These are phyloP conservation scores for Boleophthalmus pectinirostris DNA, from an alignment of 2,113 vertebrate genomes.

Conservation along the genomic window DNA sequence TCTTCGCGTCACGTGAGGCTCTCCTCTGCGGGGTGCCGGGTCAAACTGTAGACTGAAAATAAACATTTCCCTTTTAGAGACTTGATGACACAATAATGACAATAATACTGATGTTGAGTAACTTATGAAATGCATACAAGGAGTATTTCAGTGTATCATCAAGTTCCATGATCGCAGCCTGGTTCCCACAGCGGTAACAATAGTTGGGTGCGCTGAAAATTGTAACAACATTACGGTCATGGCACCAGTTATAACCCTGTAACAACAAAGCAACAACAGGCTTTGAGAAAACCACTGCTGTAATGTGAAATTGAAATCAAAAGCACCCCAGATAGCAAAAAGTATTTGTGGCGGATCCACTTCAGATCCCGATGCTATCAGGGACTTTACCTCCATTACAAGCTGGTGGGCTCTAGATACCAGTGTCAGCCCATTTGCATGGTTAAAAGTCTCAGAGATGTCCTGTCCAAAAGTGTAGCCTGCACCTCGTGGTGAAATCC, in stretches of 20 bases:
- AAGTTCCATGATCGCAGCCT: constrained; percentile 91
- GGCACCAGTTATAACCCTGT: constrained; percentile 82
- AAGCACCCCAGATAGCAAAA: no score
- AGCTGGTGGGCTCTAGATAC: constrained; percentile 98
- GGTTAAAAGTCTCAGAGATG: constrained; percentile 99
- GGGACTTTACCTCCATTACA: constrained; percentile 95
- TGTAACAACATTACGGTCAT: constrained; percentile 79
- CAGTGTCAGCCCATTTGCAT: constrained; percentile 96
- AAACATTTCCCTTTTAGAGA: not conserved
- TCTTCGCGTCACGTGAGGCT: constrained; percentile 89
- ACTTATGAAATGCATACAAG: constrained; percentile 85
- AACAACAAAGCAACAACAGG: constrained; percentile 18
- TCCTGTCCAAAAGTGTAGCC: constrained; percentile 94
- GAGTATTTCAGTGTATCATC: constrained; percentile 99
- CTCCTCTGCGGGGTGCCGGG: constrained; percentile 93
- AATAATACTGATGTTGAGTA: not conserved
- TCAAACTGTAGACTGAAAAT: constrained; percentile 92
- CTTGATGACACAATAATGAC: not conserved
- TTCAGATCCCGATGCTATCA: no score
- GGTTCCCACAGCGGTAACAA: constrained; percentile 81
- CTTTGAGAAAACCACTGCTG: not conserved
- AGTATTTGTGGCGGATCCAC: no score
- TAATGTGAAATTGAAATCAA: not conserved
- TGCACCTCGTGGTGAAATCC: constrained; percentile 78
- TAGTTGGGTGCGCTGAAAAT: constrained; percentile 83